Evolutionary conservation across 2,888 invertebrate genomes (phyloP), one percentile per base, ranked within the genome.

Genomic region (Lasius platythorax): DNA sequence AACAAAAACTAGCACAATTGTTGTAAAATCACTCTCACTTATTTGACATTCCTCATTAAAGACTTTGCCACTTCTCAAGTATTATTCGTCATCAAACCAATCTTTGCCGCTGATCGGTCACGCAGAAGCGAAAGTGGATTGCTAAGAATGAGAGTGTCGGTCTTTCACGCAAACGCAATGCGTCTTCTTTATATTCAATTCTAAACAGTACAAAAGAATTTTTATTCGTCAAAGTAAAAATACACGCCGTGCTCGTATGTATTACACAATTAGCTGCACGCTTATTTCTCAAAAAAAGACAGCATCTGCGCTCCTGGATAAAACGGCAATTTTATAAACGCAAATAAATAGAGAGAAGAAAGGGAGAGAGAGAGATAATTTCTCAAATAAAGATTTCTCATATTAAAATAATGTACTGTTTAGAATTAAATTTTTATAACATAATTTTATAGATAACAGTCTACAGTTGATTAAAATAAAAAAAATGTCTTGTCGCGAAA

Each of bases 1-100:
- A 58, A 40, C 37, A 33, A 33, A 46, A 85, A 58, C n/a, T 56
- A 37, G 50, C 70, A 37, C 53, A 46, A 88, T 67, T 73, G 40
- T 78, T 64, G 8, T 74, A 53, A 75, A 86, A 58, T 78, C 74
- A 79, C 43, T 53, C 73, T 74, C 74, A 28, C 74, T 84, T 68
- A 53, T 74, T 74, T n/a, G 43, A 40, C 15, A 72, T 50, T 33
- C 23, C 18, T 66, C 23, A 76, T 76, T 53, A 53, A 74, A 40
- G 28, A 66, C 6, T 66, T 66, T n/a, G 28, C 3, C 12, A 43
- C 18, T 66, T 76, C 5, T 70, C 50, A n/a, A 66, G 1, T 33
- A 50, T 68, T 33, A 50, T 68, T 50, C 6, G 28, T 58, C 40
- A 5, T 46, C 64, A 63, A 40, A 58, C 2, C 33, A 63, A 23